phyloP scores from a whole-genome alignment of 2,113 vertebrate species.

The Tinamus guttatus region DNA sequence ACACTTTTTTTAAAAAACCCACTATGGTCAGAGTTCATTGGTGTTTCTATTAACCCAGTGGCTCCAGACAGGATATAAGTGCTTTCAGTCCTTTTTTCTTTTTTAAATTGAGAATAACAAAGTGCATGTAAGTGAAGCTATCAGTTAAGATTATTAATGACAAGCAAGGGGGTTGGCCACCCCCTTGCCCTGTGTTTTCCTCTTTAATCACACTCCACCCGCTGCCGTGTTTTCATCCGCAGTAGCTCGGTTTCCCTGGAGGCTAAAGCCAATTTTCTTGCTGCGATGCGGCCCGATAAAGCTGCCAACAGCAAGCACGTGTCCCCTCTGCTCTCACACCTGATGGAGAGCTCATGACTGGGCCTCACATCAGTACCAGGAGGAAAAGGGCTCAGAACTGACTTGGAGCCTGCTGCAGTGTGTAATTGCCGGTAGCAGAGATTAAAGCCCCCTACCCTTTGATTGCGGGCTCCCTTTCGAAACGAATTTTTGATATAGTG shows the following conservation, averaged over 20 bases:
- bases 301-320: not conserved
- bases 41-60: not conserved
- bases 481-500: not conserved
- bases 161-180: not conserved
- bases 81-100: not conserved
- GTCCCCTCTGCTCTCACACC: slow-evolving; percentile 42
- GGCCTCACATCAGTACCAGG: not conserved
- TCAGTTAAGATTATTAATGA: not conserved
- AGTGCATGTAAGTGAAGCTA: too few species aligned
- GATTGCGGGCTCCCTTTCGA: not conserved
- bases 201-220: not conserved
- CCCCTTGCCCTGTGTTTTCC: not conserved
- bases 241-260: not conserved
- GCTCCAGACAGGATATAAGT: not conserved
- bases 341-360: not conserved
- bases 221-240: not conserved
- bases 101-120: not conserved
- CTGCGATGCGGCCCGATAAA: not conserved
- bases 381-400: not conserved
- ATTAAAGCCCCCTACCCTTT: slow-evolving; percentile 12
- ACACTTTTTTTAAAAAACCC: not conserved
- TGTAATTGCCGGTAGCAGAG: not conserved
- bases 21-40: not conserved
- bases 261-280: slow-evolving; percentile 3
- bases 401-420: not conserved